A percentile compares a stretch with the other conserved stretches of the same genome.
These are phyloP conservation scores for Ctenomys sociabilis DNA, from an alignment of 2,113 vertebrate genomes.

Conservation along the genomic window DNA sequence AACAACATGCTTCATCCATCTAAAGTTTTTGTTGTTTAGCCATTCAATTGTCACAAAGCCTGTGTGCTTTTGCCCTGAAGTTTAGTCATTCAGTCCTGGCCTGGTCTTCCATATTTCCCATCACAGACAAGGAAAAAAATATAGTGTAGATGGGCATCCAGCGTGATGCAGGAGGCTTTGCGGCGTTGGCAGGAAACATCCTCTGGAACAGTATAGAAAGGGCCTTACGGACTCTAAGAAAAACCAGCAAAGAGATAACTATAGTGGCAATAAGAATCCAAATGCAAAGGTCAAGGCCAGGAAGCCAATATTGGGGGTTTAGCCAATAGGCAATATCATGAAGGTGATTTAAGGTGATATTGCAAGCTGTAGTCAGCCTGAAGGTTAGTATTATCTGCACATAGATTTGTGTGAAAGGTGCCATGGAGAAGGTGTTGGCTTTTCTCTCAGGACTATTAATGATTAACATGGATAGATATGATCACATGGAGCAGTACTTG, in stretches of 20 bases:
- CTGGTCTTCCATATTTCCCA: not conserved
- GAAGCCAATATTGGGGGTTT: not conserved
- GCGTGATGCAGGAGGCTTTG: not conserved
- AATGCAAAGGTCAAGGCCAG: not conserved
- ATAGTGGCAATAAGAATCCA: not conserved
- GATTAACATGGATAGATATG: not conserved
- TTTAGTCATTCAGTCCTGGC: not conserved
- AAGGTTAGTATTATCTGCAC: not conserved
- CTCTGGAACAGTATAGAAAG: not conserved
- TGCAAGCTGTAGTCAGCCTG: not conserved
- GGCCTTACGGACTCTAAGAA: not conserved
- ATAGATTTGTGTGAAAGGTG: not conserved
- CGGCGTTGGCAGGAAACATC: not conserved
- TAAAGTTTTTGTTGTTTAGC: not conserved
- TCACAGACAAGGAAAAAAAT: not conserved
- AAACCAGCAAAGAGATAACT: not conserved
- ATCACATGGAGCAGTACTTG: not conserved
- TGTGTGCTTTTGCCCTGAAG: not conserved
- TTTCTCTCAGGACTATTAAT: not conserved
- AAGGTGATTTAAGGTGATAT: not conserved
- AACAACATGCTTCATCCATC: not conserved
- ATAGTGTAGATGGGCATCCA: not conserved
- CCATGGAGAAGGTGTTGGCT: not conserved
- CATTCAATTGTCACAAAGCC: not conserved
- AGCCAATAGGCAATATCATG: not conserved